A percentile compares a stretch with the other conserved stretches of the same genome.
These are phyloP conservation scores for Acomys russatus DNA, from an alignment of 2,797 vertebrate genomes.

Conservation along the genomic window DNA sequence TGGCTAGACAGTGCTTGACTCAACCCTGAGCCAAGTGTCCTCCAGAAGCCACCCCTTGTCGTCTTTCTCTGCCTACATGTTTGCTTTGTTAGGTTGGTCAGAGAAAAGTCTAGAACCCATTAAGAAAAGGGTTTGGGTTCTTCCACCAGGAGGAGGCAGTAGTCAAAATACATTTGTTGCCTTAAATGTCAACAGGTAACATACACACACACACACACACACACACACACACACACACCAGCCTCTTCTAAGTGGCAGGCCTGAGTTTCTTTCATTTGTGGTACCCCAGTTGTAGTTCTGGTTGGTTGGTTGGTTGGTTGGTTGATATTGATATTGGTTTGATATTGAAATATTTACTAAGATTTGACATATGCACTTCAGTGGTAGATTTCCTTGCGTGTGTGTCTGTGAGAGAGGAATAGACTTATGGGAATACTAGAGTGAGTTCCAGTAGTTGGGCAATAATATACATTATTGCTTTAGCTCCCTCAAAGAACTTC, in stretches of 20 bases:
- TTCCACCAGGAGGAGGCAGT: conserved; percentile 74
- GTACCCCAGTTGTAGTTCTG: conserved; percentile 56
- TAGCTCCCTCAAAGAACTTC: conserved; percentile 31
- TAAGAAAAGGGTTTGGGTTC: conserved; percentile 41
- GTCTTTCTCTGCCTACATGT: not conserved
- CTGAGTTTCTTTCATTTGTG: conserved; percentile 19
- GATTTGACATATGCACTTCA: conserved; percentile 19
- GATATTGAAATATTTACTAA: conserved; percentile 52
- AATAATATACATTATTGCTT: conserved; percentile 13
- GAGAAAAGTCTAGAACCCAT: conserved; percentile 49
- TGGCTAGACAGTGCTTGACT: not conserved
- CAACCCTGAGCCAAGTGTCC: not conserved
- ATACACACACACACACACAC: no score
- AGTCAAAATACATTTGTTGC: not conserved
- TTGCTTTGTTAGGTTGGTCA: conserved; percentile 11
- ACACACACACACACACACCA: not conserved
- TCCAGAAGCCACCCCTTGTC: not conserved
- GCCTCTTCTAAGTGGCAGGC: not conserved
- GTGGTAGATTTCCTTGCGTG: not conserved
- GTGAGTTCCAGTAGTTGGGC: not conserved
- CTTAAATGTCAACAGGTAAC: not conserved
- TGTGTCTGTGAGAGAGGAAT: not conserved
- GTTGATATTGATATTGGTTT: not conserved
- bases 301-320: conserved; percentile 22
- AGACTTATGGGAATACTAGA: not conserved